Evolutionary conservation across 2,113 vertebrate species (phyloP).

Genomic region (Hemibagrus wyckioides): DNA sequence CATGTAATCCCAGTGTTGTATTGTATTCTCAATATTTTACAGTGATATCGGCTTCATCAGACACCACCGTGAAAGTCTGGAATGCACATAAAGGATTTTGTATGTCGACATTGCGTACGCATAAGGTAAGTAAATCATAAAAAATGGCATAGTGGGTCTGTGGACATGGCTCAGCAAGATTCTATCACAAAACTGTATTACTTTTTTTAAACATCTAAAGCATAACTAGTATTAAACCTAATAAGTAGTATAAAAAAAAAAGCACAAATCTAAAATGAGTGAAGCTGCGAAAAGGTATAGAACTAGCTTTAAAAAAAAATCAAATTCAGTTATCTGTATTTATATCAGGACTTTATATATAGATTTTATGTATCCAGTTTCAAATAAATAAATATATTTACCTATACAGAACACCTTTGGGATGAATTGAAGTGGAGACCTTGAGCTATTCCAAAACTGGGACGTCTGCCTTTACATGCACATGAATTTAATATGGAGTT

Average conservation of each 20-base stretch:
- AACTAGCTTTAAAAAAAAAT: too few relatives aligned
- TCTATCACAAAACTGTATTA: not conserved
- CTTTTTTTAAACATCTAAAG: not conserved
- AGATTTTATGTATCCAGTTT: too few relatives aligned
- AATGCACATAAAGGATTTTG: slow-evolving; percentile 99
- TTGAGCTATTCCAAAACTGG: too few relatives aligned
- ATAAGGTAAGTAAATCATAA: slow-evolving; percentile 77
- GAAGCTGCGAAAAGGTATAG: too few relatives aligned
- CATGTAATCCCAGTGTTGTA: not conserved
- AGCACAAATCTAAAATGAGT: not conserved
- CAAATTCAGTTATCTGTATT: not conserved
- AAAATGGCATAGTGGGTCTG: too few relatives aligned
- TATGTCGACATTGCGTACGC: slow-evolving; percentile 98
- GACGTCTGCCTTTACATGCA: too few relatives aligned
- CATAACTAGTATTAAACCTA: not conserved
- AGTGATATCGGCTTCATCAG: slow-evolving; percentile 99
- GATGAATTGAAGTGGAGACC: too few relatives aligned
- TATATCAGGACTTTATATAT: too few relatives aligned
- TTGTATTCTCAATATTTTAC: slow-evolving; percentile 52
- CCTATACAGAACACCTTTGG: too few relatives aligned
- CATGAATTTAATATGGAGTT: too few relatives aligned
- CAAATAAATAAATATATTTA: not conserved
- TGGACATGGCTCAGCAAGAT: not conserved
- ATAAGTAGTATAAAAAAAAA: too few relatives aligned
- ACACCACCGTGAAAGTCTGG: slow-evolving; percentile 99